Evolutionary conservation across 2,888 invertebrate genomes (phyloP), one percentile per base, ranked within the genome.

Genomic region (Pilophorus perplexus): DNA sequence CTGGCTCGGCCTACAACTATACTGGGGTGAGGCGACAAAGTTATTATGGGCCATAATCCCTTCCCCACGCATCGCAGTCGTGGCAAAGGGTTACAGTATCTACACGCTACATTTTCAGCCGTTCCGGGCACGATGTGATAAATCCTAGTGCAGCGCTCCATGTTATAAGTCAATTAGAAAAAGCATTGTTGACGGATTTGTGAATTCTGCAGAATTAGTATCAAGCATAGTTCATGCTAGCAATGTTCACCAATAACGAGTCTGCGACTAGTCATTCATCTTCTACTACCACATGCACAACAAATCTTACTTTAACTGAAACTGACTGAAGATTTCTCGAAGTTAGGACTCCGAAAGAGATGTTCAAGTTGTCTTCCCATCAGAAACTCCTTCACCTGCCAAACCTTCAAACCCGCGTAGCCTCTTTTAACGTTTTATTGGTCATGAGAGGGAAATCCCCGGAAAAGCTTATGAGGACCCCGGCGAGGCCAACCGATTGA

Each of bases 11-110:
- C 12, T 12, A 33, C 33, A 33, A 33, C 33, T 33, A 33, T n/a
- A n/a, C n/a, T n/a, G n/a, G n/a, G 12, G 33, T 6, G 54, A 27
- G n/a, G 27, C 37, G 33, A 55, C 22, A 55, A 55, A 55, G 55
- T 55, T 55, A 55, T 55, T 55, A 38, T 20, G 55, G 38, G 20
- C 37, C 20, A 37, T 52, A 52, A 52, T 52, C 52, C 52, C 52
- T 52, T 10, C 25, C 27, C 27, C 52, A 28, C 52, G 28, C 52
- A 4, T 52, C 33, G 6, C 33, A 33, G 6, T 33, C 12, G 33
- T 8, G 12, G 33, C 33, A 33, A 12, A 8, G 33, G 33, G 12
- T 8, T 33, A 33, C 6, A 33, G 33, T 33, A 33, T 33, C 33
- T 12, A 8, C 12, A 33, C 33, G 6, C 6, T 33, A 33, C 33